Evolutionary conservation across 2,888 invertebrate species (phyloP).

Genomic region (Magallana nippona): DNA sequence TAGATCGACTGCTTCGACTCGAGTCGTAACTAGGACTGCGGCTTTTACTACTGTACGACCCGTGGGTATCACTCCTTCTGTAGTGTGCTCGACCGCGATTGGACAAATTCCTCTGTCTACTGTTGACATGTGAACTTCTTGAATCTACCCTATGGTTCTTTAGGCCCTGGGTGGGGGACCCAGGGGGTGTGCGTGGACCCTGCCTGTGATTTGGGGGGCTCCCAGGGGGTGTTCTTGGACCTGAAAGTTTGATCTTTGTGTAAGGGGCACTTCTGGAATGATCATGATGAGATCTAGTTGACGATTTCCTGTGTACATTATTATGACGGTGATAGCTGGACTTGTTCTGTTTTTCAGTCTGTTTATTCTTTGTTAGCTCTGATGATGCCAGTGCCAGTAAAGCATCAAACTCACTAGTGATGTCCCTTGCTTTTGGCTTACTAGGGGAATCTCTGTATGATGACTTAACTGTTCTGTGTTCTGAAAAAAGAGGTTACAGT

Average conservation of each 20-base stretch:
- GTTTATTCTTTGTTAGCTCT: slow-evolving; percentile 85
- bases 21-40: slow-evolving; percentile 47
- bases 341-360: slow-evolving; percentile 42
- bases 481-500: not conserved
- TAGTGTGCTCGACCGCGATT: slow-evolving; percentile 5
- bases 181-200: slow-evolving; percentile 59
- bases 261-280: slow-evolving; percentile 54
- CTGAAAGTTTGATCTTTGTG: slow-evolving; percentile 23
- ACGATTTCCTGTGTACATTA: not conserved
- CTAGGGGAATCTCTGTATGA: slow-evolving; percentile 54
- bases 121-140: slow-evolving; percentile 2
- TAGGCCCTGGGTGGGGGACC: slow-evolving; percentile 48
- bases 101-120: slow-evolving; percentile 16
- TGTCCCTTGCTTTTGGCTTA: slow-evolving; percentile 90
- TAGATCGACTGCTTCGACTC: slow-evolving; percentile 57
- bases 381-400: slow-evolving; percentile 95
- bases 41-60: slow-evolving; percentile 32
- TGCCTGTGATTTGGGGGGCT: slow-evolving; percentile 46
- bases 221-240: slow-evolving; percentile 53
- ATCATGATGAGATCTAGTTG: slow-evolving; percentile 37
- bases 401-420: slow-evolving; percentile 95
- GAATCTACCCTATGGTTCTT: not conserved
- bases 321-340: slow-evolving; percentile 4
- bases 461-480: slow-evolving; percentile 3
- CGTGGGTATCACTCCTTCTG: slow-evolving; percentile 14